phyloP scores from a whole-genome alignment of 1,140 invertebrate species.

The Dufourea novaeangliae region DNA sequence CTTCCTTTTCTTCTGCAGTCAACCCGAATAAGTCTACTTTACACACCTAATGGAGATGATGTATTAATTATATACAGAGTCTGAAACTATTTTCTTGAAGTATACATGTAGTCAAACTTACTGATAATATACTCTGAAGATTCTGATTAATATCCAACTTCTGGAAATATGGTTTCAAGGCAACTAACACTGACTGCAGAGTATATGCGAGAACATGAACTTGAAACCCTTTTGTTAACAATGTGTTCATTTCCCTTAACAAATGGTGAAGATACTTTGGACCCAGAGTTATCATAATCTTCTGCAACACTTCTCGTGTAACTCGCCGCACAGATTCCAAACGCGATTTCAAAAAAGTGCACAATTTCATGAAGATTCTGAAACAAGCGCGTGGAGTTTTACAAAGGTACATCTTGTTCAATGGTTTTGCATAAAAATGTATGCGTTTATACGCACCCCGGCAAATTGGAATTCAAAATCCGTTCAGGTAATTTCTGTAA shows the following conservation, averaged over 20 bases:
- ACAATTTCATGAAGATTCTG: slow-evolving; percentile 94
- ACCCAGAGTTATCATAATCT: slow-evolving; percentile 93
- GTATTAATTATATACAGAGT: slow-evolving; percentile 2
- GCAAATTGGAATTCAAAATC: slow-evolving; percentile 89
- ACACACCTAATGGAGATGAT: slow-evolving; percentile 86
- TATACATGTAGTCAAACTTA: slow-evolving; percentile 73
- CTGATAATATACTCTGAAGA: slow-evolving; percentile 90
- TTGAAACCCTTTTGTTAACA: slow-evolving; percentile 95
- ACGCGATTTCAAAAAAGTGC: slow-evolving; percentile 93
- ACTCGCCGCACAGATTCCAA: slow-evolving; percentile 93
- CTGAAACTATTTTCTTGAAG: slow-evolving; percentile 1
- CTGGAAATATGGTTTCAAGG: slow-evolving; percentile 85
- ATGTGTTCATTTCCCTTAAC: slow-evolving; percentile 89
- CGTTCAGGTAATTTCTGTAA: slow-evolving; percentile 92
- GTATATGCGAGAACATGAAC: slow-evolving; percentile 96
- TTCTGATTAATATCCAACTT: slow-evolving; percentile 90
- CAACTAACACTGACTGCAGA: slow-evolving; percentile 90
- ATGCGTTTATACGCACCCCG: slow-evolving; percentile 86
- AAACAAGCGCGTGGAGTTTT: slow-evolving; percentile 66
- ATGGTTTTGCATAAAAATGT: background rate
- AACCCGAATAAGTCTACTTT: slow-evolving; percentile 94
- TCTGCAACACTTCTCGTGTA: slow-evolving; percentile 93
- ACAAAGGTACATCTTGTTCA: background rate
- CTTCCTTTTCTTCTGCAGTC: slow-evolving; percentile 95
- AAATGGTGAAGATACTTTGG: slow-evolving; percentile 90